Evolutionary conservation across 2,113 vertebrate genomes (phyloP), one percentile per base, ranked within the genome.

Genomic region (Colossoma macropomum): DNA sequence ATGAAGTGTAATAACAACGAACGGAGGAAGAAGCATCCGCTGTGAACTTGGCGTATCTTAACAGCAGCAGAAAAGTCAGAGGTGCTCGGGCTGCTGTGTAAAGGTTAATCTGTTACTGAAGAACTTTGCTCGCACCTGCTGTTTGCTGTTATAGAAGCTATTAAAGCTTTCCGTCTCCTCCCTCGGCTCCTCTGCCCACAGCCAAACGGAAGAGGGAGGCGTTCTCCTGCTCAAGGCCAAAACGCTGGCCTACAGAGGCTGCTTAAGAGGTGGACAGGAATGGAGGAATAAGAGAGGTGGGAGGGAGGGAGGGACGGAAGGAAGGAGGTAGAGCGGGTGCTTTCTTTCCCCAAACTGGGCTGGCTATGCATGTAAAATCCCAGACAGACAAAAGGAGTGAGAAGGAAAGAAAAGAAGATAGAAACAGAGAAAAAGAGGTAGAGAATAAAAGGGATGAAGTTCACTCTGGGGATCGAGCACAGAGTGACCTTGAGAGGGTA

Each of bases 241-340:
- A 69, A 7, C 73, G 21, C 45, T 75, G 48, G 48, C 50, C 19
- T 69, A 21, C 23, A n/a, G 56, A 59, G 28, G 63, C 63, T 66
- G 28, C 21, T 52, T 52, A 8, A 59, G 15, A 59, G 23, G 23
- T 34, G 66, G 32, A 30, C 10, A 32, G 10, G 16, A 10, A 17
- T 0, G 13, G 28, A 56, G 19, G 21, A 50, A 48, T 48, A n/a
- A 34, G 54, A 82, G 85, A 38, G 69, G 5, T 45, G 41, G 41
- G 41, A 45, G 41, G 41, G 9, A 45, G 41, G 10, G 81, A 78
- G 70, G 68, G 86, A 6, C 85, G 85, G 84, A 81, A 89, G 23
- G 15, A 56, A 25, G 15, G 78, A 41, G 34, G 12, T 9, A 25
- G 2, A 19, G 13, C 30, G 28, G 21, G 32, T 7, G 77, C 13